A percentile compares a stretch with the other conserved stretches of the same genome.
phyloP scores from a whole-genome alignment of 92 coral and sea anemone species.

The Heliopora coerulea region DNA sequence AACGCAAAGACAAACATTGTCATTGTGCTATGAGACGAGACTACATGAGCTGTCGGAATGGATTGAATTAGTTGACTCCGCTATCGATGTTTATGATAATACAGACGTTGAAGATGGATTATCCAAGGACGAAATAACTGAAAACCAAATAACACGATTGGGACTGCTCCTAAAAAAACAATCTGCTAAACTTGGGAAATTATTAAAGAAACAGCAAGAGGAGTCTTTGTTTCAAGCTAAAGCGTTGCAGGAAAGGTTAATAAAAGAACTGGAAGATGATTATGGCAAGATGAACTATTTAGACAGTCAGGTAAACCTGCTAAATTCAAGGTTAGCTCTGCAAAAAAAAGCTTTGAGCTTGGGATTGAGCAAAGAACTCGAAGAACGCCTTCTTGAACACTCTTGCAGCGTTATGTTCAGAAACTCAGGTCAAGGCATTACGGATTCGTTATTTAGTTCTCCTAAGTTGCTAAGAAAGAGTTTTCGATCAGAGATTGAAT shows the following conservation, averaged over 20 bases:
- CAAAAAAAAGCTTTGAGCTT: background rate
- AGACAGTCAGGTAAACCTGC: background rate
- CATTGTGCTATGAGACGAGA: constrained; percentile 15
- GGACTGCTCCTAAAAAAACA: constrained; percentile 37
- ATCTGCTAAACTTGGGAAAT: background rate
- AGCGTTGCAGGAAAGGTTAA: constrained; percentile 6
- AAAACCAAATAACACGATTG: constrained; percentile 38
- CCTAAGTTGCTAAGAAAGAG: background rate
- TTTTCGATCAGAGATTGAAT: background rate
- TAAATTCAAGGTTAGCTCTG: background rate
- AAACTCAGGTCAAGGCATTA: background rate
- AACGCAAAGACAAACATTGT: background rate
- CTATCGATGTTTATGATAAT: constrained; percentile 39
- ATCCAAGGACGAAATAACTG: constrained; percentile 31
- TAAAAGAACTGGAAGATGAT: constrained; percentile 7
- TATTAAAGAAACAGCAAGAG: constrained; percentile 10
- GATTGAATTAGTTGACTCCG: constrained; percentile 23
- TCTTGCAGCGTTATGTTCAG: background rate
- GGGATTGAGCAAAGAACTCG: background rate
- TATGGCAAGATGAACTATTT: background rate
- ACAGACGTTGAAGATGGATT: constrained; percentile 35
- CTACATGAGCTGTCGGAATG: constrained; percentile 24
- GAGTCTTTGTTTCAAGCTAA: constrained; percentile 4
- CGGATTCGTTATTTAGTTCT: no score
- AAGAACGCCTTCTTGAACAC: no score